These are phyloP conservation scores for Bimastos eiseni DNA, from an alignment of 2,888 invertebrate genomes.

Conservation along the genomic window DNA sequence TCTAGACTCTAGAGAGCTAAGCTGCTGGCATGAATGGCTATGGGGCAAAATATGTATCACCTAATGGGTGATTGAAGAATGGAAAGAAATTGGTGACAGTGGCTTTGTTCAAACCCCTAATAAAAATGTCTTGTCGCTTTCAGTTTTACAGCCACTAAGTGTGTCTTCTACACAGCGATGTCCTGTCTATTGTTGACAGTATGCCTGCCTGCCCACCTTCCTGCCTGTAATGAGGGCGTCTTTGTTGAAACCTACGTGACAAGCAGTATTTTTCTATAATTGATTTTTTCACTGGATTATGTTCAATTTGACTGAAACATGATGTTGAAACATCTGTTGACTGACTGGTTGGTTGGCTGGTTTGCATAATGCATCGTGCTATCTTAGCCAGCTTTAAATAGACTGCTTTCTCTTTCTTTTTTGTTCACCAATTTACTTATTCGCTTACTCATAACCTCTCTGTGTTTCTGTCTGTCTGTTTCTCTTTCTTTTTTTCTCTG, in stretches of 20 bases:
- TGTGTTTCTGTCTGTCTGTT: neutral
- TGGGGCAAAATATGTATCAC: neutral
- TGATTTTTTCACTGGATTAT: neutral
- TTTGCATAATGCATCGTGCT: neutral
- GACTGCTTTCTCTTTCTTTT: neutral
- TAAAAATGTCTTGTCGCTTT: neutral
- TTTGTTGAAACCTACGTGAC: neutral
- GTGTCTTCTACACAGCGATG: too few relatives aligned
- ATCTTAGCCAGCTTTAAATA: neutral
- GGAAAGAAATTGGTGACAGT: neutral
- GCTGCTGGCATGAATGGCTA: neutral
- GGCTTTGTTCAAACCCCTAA: neutral
- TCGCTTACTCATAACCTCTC: neutral
- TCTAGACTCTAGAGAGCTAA: neutral
- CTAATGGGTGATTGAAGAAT: neutral
- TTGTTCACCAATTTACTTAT: neutral
- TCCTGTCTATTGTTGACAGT: too few relatives aligned
- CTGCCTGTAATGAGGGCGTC: neutral
- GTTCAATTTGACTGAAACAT: neutral
- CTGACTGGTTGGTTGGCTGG: neutral
- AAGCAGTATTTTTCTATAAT: neutral
- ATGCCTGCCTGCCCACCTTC: neutral
- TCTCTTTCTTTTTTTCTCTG: neutral
- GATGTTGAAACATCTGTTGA: neutral
- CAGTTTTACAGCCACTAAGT: too few relatives aligned